Conservation (phyloP, 2,888 invertebrate genomes). For the Noctua janthina region DNA sequence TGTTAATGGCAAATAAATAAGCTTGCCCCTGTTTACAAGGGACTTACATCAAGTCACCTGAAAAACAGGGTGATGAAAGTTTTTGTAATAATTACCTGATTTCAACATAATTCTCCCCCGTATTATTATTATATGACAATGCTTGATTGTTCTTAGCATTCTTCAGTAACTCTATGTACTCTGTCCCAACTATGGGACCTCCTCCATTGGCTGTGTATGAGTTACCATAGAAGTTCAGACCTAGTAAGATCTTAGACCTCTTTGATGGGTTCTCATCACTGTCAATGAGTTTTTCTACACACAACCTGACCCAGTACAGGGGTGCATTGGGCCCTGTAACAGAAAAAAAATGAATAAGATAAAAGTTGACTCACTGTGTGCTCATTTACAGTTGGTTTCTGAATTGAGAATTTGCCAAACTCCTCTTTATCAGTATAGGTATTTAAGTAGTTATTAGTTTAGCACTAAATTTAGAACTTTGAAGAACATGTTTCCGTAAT, state of each 20-base stretch:
- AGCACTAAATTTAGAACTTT: neutral
- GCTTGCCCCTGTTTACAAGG: neutral
- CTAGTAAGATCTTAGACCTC: conserved; percentile 95
- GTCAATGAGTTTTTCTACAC: conserved; percentile 94
- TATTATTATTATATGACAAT: conserved; percentile 94
- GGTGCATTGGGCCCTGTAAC: conserved; percentile 96
- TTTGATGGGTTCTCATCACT: conserved; percentile 89
- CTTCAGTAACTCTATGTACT: conserved; percentile 94
- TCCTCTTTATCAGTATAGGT: neutral
- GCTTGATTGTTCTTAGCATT: conserved; percentile 92
- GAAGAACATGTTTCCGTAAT: neutral
- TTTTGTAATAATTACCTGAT: conserved; percentile 91
- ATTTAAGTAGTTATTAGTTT: neutral
- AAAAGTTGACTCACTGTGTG: neutral
- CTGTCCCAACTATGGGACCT: conserved; percentile 94
- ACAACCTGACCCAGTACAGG: conserved; percentile 94
- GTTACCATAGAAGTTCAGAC: conserved; percentile 98
- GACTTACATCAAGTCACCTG: neutral
- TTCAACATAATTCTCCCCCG: conserved; percentile 96
- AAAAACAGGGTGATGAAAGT: neutral
- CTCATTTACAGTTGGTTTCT: neutral
- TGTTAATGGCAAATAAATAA: neutral
- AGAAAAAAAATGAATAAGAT: conserved; percentile 11
- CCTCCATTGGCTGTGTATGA: conserved; percentile 96
- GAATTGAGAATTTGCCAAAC: neutral